phyloP scores from a whole-genome alignment of 1,140 invertebrate species.

The Stegodyphus mimosarum region DNA sequence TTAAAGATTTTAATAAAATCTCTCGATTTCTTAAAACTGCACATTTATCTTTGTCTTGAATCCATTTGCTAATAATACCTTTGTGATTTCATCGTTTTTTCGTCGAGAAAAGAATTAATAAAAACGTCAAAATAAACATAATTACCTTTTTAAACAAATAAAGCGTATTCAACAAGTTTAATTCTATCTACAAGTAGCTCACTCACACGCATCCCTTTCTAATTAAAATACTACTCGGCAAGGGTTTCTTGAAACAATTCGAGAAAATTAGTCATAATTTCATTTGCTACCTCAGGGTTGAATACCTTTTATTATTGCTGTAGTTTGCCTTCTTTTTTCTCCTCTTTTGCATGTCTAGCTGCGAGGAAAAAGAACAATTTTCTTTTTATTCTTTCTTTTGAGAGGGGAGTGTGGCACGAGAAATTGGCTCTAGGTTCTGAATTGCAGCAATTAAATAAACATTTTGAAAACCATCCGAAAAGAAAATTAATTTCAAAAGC shows the following conservation, averaged over 20 bases:
- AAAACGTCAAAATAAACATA: constrained; percentile 28
- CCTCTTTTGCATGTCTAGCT: not conserved
- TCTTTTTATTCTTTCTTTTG: constrained; percentile 1
- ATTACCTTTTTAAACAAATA: constrained; percentile 7
- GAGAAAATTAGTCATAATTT: constrained; percentile 46
- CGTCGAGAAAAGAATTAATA: constrained; percentile 4
- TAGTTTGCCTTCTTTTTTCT: constrained; percentile 7
- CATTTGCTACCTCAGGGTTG: constrained; percentile 20
- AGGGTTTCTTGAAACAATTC: constrained; percentile 1
- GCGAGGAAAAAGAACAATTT: not conserved
- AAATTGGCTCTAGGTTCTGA: constrained; percentile 18
- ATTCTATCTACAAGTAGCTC: not conserved
- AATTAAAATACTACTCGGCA: constrained; percentile 3
- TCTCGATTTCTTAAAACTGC: no score
- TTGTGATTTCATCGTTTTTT: no score
- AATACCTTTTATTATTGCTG: constrained; percentile 2
- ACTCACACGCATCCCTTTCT: not conserved
- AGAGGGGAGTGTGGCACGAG: no score
- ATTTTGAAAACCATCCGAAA: constrained; percentile 26
- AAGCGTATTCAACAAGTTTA: constrained; percentile 33
- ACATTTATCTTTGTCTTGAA: no score
- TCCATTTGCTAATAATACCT: no score
- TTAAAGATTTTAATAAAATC: no score
- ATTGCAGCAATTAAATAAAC: constrained; percentile 37
- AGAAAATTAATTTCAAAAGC: constrained; percentile 43